Percentiles rank a stretch among this genome's conserved stretches.
These are phyloP conservation scores for Fulmarus glacialis DNA, from an alignment of 2,113 vertebrate species.

Conservation along the genomic window DNA sequence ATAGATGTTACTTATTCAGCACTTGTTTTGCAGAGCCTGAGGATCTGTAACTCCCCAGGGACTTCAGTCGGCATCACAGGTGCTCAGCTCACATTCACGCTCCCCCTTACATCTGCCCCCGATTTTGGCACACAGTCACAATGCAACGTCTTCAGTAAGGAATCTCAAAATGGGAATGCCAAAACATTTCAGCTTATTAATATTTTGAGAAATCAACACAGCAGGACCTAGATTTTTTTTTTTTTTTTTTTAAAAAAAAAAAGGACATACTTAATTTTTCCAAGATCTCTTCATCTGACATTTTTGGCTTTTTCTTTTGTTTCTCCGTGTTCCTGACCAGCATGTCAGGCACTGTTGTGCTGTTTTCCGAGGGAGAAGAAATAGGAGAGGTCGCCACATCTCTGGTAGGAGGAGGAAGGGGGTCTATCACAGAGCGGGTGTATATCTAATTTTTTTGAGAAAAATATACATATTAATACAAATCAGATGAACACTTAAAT, in stretches of 20 bases:
- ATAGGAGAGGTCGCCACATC: conserved; percentile 91
- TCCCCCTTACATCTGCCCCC: neutral
- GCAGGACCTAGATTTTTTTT: neutral
- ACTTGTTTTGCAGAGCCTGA: neutral
- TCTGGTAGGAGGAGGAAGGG: conserved; percentile 86
- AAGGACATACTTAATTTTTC: conserved; percentile 91
- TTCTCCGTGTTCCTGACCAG: conserved; percentile 85
- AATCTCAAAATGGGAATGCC: neutral
- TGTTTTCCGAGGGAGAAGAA: conserved; percentile 77
- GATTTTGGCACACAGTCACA: neutral
- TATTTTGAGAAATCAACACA: neutral
- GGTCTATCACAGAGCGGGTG: conserved; percentile 94
- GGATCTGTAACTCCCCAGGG: neutral
- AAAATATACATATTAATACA: neutral
- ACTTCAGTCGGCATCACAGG: neutral
- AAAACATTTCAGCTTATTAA: neutral
- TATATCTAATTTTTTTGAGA: conserved; percentile 83
- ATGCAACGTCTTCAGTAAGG: neutral
- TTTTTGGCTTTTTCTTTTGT: conserved; percentile 94
- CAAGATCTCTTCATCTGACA: conserved; percentile 97
- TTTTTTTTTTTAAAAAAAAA: neutral
- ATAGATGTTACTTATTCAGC: neutral
- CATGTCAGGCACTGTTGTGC: conserved; percentile 72
- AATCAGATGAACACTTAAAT: neutral
- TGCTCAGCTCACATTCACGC: neutral